Percentiles rank a stretch among this genome's conserved stretches.
Evolutionary conservation across 1,140 invertebrate species (phyloP).

Genomic region (Ylistrum balloti): DNA sequence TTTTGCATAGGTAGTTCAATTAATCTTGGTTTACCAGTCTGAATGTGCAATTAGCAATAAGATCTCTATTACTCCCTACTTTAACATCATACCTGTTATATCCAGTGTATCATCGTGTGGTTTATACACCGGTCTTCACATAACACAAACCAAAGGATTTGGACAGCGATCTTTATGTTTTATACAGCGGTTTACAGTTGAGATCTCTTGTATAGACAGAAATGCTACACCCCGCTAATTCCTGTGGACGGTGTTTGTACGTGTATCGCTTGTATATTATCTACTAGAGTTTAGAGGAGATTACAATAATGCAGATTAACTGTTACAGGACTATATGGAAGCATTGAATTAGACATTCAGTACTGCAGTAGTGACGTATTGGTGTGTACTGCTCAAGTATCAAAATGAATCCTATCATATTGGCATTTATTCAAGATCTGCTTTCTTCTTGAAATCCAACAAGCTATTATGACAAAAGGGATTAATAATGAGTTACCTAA

Average conservation of each 20-base stretch:
- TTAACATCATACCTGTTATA: neutral
- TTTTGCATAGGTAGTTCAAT: neutral
- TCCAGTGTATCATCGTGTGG: neutral
- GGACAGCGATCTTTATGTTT: constrained; percentile 33
- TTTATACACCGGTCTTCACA: neutral
- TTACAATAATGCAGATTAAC: constrained; percentile 40
- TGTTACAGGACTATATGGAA: neutral
- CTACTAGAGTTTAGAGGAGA: neutral
- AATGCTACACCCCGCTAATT: constrained; percentile 37
- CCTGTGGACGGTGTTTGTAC: neutral
- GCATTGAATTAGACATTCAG: neutral
- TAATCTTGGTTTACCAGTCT: neutral
- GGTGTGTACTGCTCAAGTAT: neutral
- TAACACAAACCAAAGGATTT: neutral
- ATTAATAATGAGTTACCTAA: neutral
- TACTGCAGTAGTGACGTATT: neutral
- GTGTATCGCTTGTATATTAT: constrained; percentile 39
- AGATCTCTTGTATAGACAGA: constrained; percentile 38
- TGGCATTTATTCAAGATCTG: constrained; percentile 28
- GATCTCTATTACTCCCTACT: neutral
- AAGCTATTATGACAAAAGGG: neutral
- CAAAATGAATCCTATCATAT: constrained; percentile 17
- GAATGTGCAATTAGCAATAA: neutral
- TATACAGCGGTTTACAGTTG: neutral
- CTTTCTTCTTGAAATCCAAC: constrained; percentile 19